Base-by-base conservation (phyloP, 2,888 invertebrate genomes). In the Amphipoea oculea region DNA sequence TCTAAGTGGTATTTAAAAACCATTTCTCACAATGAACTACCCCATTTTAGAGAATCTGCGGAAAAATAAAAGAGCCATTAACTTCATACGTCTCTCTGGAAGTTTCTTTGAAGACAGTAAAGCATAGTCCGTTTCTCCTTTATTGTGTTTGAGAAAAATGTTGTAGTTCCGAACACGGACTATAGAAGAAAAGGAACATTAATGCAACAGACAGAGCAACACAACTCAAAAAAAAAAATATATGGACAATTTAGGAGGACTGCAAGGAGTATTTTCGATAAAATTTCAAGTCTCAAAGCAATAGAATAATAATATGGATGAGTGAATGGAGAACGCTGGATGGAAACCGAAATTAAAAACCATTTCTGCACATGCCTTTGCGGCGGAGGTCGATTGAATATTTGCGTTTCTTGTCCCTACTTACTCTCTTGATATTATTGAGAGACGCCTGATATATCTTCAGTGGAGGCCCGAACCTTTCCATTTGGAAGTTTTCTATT, bases 381-480 rank as follows among this genome's bases (percentile, higher is more conserved):
- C 23, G 11, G 23, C 23, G 57, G 9, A 57, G 57, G 23, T 57
- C 9, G 0, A 57, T 23, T 57, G 11, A 57, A 57, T 9, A n/a
- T n/a, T 60, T 60, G 23, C 11, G 23, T 60, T 57, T 20, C 20
- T 20, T 20, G 20, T 20, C 6, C 54, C 20, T 6, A 20, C 20
- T 17, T 0, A n/a, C 17, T 36, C 90, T 94, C 12, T 86, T 89
- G 2, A 94, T 84, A 70, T 95, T 95, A 79, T 94, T 95, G 5
- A 96, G 84, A 0, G 94, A 88, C 0, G 91, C 91, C 23, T 91
- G 87, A 0, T 84, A 84, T 7, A 48, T 14, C 48, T 88, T 89
- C 2, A 94, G 90, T 0, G 95, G 94, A 0, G 92, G 92, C 1
- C 95, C 95, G 5, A 90, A 70, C 95, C 94, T 95, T 60, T 92